Base-by-base conservation (phyloP, 1,140 invertebrate species). In the Pseudomyrmex concolor region DNA sequence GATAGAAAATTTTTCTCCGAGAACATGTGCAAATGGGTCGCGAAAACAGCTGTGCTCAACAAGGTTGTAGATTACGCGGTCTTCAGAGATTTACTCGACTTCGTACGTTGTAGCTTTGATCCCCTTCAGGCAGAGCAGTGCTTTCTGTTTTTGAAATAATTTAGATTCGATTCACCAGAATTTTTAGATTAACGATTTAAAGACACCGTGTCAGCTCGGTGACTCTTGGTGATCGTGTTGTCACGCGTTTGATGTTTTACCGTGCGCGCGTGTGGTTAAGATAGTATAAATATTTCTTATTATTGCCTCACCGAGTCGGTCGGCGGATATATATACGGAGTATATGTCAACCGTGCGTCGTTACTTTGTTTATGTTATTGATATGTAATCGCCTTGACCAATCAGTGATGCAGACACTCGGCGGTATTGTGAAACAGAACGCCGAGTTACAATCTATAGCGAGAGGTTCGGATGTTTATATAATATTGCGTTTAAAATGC, bases 1-100 rank as follows among this genome's bases (percentile, higher is more conserved):
- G 83, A 77, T 82, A 82, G 83, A 17, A 34, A 34, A 82, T 87
- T 82, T 85, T 55, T 72, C 25, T 60, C 19, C 10, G 22, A 60
- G 43, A 45, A 77, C 15, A 1, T 12, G 62, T 74, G 62, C 17
- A 76, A 87, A 85, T 57, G 48, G 63, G 77, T 83, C 72, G 22
- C 50, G 57, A 25, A 86, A 83, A 84, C 82, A 78, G 51, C 76
- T 78, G 34, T 34, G 15, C 59, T 54, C 51, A 25, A 1, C 43
- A 43, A 57, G n/a, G 59, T 72, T 54, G 19, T 9, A n/a, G 50
- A 19, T 10, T 4, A 67, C 48, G 45, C 60, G 73, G 19, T 63
- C 59, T 63, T 34, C 55, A n/a, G 8, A 17, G 5, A 15, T 63
- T 22, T 55, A 15, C n/a, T n/a, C n/a, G n/a, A n/a, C n/a, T 54